Percentiles rank a stretch among this genome's conserved stretches.
Conservation (phyloP, 2,113 vertebrate genomes). For the Pristiophorus japonicus region DNA sequence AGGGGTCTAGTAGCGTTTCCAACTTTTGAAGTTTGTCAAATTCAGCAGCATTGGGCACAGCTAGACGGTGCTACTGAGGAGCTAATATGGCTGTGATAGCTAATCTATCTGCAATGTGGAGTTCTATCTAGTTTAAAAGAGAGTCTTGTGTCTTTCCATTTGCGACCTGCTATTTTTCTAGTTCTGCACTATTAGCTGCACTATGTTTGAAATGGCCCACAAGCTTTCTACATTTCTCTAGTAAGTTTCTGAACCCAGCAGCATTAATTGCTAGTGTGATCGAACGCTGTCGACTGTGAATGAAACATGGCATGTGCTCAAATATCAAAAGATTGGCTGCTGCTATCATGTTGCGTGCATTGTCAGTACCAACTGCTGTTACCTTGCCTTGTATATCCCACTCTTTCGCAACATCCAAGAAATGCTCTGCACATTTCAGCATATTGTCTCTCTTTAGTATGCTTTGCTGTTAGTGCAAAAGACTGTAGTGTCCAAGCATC, state of each 20-base stretch:
- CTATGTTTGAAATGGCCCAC: too few relatives aligned
- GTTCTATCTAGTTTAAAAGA: background rate
- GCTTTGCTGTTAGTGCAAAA: background rate
- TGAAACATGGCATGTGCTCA: background rate
- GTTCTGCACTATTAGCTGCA: too few relatives aligned
- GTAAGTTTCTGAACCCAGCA: background rate
- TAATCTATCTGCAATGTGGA: background rate
- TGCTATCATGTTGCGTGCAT: too few relatives aligned
- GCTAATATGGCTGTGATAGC: background rate
- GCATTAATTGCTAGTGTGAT: background rate
- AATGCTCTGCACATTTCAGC: background rate
- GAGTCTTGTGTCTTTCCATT: background rate
- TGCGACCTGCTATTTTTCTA: too few relatives aligned
- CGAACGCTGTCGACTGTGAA: background rate
- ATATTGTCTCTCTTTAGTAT: background rate
- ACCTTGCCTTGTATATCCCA: too few relatives aligned
- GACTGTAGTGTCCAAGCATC: background rate
- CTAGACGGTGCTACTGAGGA: background rate
- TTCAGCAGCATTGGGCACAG: background rate
- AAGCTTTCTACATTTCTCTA: background rate
- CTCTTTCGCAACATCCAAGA: too few relatives aligned
- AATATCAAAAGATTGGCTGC: too few relatives aligned
- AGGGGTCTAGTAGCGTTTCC: background rate
- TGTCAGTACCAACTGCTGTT: too few relatives aligned
- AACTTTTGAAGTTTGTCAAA: background rate